Evolutionary conservation across 1,140 invertebrate genomes (phyloP).

Genomic region (Mesaphorura yosii): DNA sequence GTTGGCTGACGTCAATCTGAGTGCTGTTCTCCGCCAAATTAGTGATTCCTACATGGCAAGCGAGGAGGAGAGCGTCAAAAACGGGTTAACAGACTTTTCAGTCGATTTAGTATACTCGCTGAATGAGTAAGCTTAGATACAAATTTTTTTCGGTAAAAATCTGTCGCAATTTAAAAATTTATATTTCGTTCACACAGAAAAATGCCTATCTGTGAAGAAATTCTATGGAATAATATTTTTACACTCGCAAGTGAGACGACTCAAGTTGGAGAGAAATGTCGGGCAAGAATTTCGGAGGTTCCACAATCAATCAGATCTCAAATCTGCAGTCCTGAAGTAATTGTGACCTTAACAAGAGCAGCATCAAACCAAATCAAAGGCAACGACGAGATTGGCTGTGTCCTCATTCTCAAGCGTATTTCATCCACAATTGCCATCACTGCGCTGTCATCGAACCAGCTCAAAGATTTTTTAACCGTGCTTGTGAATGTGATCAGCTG

Average conservation of each 20-base stretch:
- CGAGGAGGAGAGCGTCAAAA: neutral
- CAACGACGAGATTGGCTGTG: conserved; percentile 1
- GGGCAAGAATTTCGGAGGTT: neutral
- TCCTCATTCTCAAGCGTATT: conserved; percentile 5
- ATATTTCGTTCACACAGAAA: conserved; percentile 11
- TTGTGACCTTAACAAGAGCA: neutral
- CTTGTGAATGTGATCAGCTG: neutral
- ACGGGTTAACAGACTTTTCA: conserved; percentile 9
- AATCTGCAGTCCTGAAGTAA: conserved; percentile 7
- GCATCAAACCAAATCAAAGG: neutral
- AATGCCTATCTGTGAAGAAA: conserved; percentile 12
- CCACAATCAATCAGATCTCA: neutral
- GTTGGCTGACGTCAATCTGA: conserved; percentile 12
- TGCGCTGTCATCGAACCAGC: neutral
- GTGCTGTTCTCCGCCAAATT: neutral
- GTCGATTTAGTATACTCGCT: neutral
- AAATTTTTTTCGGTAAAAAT: neutral
- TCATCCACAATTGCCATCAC: neutral
- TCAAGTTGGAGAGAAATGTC: conserved; percentile 1
- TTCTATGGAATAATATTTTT: conserved; percentile 18
- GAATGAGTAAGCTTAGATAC: conserved; percentile 7
- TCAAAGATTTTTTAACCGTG: neutral
- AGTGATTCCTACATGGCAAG: conserved; percentile 12
- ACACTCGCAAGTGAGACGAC: neutral
- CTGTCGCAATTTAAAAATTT: neutral